Evolutionary conservation across 2,113 vertebrate species (phyloP).

Genomic region (Oceanites oceanicus): DNA sequence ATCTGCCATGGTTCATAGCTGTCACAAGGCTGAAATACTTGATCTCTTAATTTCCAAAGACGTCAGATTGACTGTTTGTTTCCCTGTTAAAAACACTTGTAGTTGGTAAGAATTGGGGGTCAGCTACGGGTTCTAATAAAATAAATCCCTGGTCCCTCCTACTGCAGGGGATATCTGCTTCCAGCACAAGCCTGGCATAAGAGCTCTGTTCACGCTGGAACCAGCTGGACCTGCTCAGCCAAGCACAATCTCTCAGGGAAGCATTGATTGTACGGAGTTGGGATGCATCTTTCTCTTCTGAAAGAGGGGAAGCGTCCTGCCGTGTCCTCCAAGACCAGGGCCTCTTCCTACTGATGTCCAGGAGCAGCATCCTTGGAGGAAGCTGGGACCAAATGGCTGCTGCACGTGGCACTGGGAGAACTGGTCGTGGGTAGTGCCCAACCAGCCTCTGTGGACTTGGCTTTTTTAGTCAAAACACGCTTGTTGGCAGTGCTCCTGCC

Average conservation of each 20-base stretch:
- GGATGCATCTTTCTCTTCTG: neutral
- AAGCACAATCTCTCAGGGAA: neutral
- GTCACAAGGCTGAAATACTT: neutral
- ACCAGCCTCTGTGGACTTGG: too few relatives aligned
- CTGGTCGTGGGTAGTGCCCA: neutral
- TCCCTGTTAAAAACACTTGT: neutral
- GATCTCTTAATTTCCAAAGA: neutral
- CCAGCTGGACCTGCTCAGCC: neutral
- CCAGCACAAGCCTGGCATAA: neutral
- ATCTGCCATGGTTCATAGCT: neutral
- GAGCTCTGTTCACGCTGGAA: neutral
- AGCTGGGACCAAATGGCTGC: neutral
- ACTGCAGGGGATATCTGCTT: neutral
- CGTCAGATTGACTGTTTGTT: neutral
- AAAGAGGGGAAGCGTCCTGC: neutral
- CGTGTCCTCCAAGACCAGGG: fast-evolving
- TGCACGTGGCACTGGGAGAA: neutral
- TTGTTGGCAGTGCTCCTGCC: neutral
- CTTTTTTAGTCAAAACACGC: fast-evolving
- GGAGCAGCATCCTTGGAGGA: neutral
- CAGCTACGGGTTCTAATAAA: neutral
- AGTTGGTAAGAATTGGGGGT: neutral
- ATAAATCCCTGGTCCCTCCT: neutral
- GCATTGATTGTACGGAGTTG: fast-evolving
- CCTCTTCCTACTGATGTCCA: fast-evolving